These are phyloP conservation scores for Anoncus sp. DNA, from an alignment of 2,888 invertebrate genomes.

Conservation along the genomic window DNA sequence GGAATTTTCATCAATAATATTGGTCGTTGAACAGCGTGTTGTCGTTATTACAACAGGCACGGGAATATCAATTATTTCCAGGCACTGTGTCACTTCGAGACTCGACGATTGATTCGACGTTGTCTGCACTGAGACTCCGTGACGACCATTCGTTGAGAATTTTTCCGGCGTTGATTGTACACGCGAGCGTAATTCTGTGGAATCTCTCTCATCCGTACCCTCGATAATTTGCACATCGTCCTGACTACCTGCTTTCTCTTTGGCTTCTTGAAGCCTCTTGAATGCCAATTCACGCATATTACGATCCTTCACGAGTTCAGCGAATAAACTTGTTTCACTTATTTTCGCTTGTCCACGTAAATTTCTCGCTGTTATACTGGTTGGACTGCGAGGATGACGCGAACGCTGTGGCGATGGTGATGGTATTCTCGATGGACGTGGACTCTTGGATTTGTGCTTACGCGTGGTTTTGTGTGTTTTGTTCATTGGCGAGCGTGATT, in stretches of 20 bases:
- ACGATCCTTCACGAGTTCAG: conserved; percentile 94
- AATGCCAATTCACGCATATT: conserved; percentile 92
- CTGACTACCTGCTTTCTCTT: conserved; percentile 85
- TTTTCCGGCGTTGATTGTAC: conserved; percentile 51
- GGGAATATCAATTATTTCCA: conserved; percentile 89
- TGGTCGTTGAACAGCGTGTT: neutral
- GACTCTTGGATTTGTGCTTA: conserved; percentile 84
- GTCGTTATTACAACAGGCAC: conserved; percentile 84
- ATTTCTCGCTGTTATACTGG: conserved; percentile 78
- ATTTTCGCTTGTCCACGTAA: conserved; percentile 88
- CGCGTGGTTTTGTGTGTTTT: conserved; percentile 80
- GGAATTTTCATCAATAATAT: conserved; percentile 62
- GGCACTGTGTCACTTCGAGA: conserved; percentile 72
- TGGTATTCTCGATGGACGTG: conserved; percentile 79
- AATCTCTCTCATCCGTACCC: conserved; percentile 79
- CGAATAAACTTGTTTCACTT: conserved; percentile 94
- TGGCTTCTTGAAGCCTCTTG: conserved; percentile 88
- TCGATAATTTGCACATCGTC: conserved; percentile 82
- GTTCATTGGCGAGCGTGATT: conserved; percentile 82
- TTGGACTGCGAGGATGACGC: conserved; percentile 76
- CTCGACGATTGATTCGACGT: conserved; percentile 50
- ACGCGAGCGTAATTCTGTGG: too few relatives aligned
- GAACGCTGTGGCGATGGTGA: conserved; percentile 80
- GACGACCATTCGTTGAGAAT: conserved; percentile 67
- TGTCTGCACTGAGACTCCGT: neutral